A percentile compares a stretch with the other conserved stretches of the same genome.
These are phyloP conservation scores for Brachionus rubens DNA, from an alignment of 1,140 invertebrate genomes.

Conservation along the genomic window DNA sequence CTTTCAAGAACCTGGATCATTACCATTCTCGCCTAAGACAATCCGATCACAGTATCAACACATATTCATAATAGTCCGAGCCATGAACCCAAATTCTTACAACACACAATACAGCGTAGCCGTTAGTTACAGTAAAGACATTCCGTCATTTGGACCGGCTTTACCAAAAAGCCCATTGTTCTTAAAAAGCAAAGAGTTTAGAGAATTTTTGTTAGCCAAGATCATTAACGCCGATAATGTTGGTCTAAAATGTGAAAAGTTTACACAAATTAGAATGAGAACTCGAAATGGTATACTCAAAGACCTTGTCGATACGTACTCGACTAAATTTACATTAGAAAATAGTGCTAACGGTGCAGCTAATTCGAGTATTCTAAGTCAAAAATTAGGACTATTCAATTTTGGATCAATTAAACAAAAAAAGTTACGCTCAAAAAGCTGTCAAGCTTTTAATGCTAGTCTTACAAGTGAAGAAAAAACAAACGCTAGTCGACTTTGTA, in stretches of 20 bases:
- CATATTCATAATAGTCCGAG: constrained; percentile 89
- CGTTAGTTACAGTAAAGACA: constrained; percentile 87
- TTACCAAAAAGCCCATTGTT: constrained; percentile 79
- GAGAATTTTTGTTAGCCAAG: constrained; percentile 88
- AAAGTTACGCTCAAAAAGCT: constrained; percentile 37
- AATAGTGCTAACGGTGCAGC: constrained; percentile 67
- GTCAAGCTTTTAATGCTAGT: constrained; percentile 37
- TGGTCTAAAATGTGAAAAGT: constrained; percentile 89
- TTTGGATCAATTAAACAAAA: constrained; percentile 34
- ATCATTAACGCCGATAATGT: constrained; percentile 96
- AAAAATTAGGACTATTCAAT: constrained; percentile 11
- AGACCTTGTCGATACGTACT: constrained; percentile 78
- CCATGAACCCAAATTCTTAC: constrained; percentile 83
- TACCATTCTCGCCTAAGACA: constrained; percentile 82
- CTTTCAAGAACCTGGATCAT: constrained; percentile 73
- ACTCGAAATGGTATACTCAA: constrained; percentile 93
- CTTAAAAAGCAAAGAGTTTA: constrained; percentile 80
- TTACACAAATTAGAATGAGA: constrained; percentile 90
- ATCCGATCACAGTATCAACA: constrained; percentile 94
- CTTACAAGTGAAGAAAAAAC: neutral
- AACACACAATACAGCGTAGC: constrained; percentile 79
- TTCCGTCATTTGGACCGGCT: constrained; percentile 89
- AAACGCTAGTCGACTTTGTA: neutral
- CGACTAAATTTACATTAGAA: constrained; percentile 75
- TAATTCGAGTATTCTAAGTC: neutral